Base-by-base conservation (phyloP, 2,797 vertebrate genomes). In the Gorsachius magnificus region DNA sequence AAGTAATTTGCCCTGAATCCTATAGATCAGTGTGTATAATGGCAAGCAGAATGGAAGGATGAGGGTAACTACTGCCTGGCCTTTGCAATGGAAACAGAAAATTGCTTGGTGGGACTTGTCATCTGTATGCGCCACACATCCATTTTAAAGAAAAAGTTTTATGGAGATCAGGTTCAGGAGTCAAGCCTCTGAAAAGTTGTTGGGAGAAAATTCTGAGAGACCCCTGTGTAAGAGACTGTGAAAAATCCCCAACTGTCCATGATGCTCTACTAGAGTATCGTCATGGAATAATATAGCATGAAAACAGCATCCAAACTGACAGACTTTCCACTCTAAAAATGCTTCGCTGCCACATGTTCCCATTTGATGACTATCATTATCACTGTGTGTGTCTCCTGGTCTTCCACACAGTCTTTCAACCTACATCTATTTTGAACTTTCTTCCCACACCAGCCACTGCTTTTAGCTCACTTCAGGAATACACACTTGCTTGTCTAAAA, bases 381-480 rank as follows among this genome's bases (percentile, higher is more conserved):
- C 91, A 75, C 71, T 1, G 5, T 1, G 5, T 1, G 9, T 86
- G 90, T 89, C 92, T 96, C 90, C 87, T 78, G 60, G 75, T 87
- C 64, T 95, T 93, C 87, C 54, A 38, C 50, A 43, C 45, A 69
- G 72, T 81, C 78, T 92, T 92, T 83, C 78, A 87, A 57, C 87
- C 83, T 85, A 74, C 83, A 48, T 46, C 35, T 92, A 76, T 94
- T 89, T 85, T 64, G 76, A 94, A 92, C 90, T 81, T 87, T 63
- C 94, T 94, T 96, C 95, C 97, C 91, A 93, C 70, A 89, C 50
- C 63, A 89, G 51, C 53, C 43, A 18, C 88, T 85, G 80, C 79
- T 96, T 97, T 96, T 93, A 95, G 90, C 90, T 96, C 92, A 66
- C 87, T 94, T 87, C 54, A 89, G 82, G 77, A 89, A 75, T 90